Percentiles rank a stretch among this genome's conserved stretches.
Conservation (phyloP, 2,797 vertebrate species). For the Silurus aristotelis region DNA sequence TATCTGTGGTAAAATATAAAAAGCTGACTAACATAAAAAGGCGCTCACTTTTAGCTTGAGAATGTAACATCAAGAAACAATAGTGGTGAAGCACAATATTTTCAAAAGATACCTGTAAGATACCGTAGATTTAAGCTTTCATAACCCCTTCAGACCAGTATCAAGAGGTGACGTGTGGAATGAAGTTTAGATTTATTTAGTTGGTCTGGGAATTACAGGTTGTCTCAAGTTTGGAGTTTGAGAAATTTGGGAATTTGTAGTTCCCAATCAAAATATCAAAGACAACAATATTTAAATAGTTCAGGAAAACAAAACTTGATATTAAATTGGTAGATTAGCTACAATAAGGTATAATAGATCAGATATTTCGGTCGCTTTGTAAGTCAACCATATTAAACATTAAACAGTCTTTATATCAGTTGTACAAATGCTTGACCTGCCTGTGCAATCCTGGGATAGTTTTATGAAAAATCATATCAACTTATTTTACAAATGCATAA, state of each 20-base stretch:
- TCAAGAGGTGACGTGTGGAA: background rate
- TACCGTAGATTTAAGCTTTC: background rate
- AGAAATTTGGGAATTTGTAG: no score
- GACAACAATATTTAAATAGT: background rate
- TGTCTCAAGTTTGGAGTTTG: no score
- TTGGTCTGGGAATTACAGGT: background rate
- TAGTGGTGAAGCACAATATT: background rate
- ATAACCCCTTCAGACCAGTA: background rate
- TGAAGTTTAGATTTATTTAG: background rate
- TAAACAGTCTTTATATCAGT: slow-evolving; percentile 8
- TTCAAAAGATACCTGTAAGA: background rate
- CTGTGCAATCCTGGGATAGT: background rate
- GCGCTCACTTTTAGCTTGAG: background rate
- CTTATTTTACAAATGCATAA: background rate
- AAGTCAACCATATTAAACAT: background rate
- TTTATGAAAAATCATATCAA: no score
- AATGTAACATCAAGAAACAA: background rate
- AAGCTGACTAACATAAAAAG: background rate
- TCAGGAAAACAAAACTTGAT: background rate
- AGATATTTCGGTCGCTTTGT: background rate
- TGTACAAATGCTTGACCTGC: background rate
- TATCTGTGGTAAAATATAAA: background rate
- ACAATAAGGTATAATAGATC: background rate
- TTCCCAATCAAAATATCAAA: background rate
- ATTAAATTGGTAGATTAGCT: background rate